Evolutionary conservation across 2,888 invertebrate genomes (phyloP).

Genomic region (Agrotis ipsilon): DNA sequence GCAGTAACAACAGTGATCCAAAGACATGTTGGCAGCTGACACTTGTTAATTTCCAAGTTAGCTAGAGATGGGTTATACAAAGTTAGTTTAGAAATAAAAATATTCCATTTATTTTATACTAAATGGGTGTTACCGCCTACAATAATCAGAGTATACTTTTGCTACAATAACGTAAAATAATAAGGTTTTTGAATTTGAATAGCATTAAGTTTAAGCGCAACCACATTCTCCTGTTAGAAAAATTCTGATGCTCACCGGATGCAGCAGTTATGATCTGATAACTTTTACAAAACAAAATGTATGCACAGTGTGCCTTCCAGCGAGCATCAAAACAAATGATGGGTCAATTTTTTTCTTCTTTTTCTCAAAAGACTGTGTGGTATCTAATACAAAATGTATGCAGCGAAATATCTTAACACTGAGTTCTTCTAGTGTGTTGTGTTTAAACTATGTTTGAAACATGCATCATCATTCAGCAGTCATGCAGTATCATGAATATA

Average conservation of each 20-base stretch:
- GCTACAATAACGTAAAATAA: background rate
- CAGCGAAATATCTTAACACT: no score
- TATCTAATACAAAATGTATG: no score
- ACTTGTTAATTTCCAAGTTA: conserved; percentile 75
- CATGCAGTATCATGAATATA: background rate
- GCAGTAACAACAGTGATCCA: conserved; percentile 86
- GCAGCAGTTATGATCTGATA: no score
- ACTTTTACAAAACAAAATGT: no score
- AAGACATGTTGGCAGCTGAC: conserved; percentile 76
- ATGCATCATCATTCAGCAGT: background rate
- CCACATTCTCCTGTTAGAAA: no score
- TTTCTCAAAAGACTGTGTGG: no score
- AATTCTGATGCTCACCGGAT: no score
- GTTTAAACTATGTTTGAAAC: conserved; percentile 13
- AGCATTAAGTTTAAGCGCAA: no score
- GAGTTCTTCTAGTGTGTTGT: no score
- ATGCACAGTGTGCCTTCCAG: no score
- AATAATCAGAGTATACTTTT: background rate
- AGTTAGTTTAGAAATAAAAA: conserved; percentile 6
- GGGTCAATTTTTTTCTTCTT: no score
- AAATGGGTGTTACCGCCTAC: background rate
- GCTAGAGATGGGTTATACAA: conserved; percentile 49
- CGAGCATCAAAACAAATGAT: no score
- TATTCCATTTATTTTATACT: background rate
- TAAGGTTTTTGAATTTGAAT: background rate